Evolutionary conservation across 2,888 invertebrate species (phyloP), one percentile per base, ranked within the genome.

Genomic region (Molanna angustata): DNA sequence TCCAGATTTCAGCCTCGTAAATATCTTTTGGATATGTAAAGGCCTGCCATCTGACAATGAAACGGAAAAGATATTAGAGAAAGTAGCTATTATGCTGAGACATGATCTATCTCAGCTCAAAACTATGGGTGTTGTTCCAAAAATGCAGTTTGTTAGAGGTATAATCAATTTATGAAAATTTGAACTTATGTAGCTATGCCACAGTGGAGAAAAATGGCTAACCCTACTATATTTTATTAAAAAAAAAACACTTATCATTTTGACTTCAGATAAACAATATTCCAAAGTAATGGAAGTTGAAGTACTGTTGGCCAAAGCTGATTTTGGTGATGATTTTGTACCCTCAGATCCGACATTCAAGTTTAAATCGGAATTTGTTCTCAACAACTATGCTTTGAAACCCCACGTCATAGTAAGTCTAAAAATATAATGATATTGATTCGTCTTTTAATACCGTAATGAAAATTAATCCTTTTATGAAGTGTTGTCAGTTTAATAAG

Each of bases 111-210:
- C 86, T 1, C 84, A 85, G 52, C 70, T 90, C 1, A 73, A 82
- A 56, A 70, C 90, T 1, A 85, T 91, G 77, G 90, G 91, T 7
- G 76, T 81, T 58, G 83, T 91, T 31, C 91, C 91, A 4, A 79
- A 77, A 54, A 82, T 92, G 52, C 66, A 74, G 32, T 92, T 92
- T 75, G 79, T 88, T 1, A 84, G 83, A 77, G 84, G 83, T 80
- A 62, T 48, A 37, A n/a, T n/a, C n/a, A n/a, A n/a, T n/a, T n/a
- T n/a, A n/a, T n/a, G n/a, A n/a, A n/a, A n/a, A n/a, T n/a, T n/a
- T n/a, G n/a, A n/a, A n/a, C n/a, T n/a, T n/a, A n/a, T n/a, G n/a
- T n/a, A n/a, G n/a, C n/a, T n/a, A n/a, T n/a, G n/a, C n/a, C n/a
- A n/a, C n/a, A n/a, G n/a, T n/a, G n/a, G n/a, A n/a, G n/a, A n/a